Base-by-base conservation (phyloP, 2,113 vertebrate species). In the Pelobates fuscus region DNA sequence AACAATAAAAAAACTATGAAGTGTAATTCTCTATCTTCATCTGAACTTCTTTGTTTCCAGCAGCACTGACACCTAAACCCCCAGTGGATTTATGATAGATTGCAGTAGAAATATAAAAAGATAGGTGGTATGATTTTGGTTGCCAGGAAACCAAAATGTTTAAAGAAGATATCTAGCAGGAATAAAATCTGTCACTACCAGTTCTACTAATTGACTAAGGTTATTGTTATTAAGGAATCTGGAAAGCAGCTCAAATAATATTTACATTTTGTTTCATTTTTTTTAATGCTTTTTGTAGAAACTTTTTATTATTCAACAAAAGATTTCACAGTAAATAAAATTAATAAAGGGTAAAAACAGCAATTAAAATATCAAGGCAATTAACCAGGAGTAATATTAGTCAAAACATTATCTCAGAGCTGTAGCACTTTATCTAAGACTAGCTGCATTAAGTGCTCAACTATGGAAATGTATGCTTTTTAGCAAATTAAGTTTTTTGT, bases 101-200 rank as follows among this genome's bases (percentile, higher is more conserved):
- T 64, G 62, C 62, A 43, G 32, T 23, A 18, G 32, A 64, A 41
- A 24, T n/a, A 64, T 64, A 64, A 64, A 43, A 29, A 37, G 43
- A 43, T 64, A 41, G 62, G 30, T 64, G 21, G 20, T 37, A 64
- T 23, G 32, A 41, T 43, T 20, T 43, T 64, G 30, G 62, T 64
- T 64, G 62, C 62, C 62, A 43, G 62, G 62, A 64, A 64, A 64
- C 62, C 23, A 37, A 20, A 49, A 64, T 43, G 37, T 20, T 64
- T 23, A 43, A 10, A 24, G 20, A 43, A 64, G 30, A 43, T 24
- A 20, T 43, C 21, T 43, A 23, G 30, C 62, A 64, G 32, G 32
- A 64, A 24, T 17, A 49, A 2, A 49, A 49, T 49, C 44, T 49
- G 44, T 49, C 44, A 49, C 44, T 49, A 49, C 12, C 44, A 2